phyloP scores from a whole-genome alignment of 2,113 vertebrate genomes.

The Heliornis fulica region DNA sequence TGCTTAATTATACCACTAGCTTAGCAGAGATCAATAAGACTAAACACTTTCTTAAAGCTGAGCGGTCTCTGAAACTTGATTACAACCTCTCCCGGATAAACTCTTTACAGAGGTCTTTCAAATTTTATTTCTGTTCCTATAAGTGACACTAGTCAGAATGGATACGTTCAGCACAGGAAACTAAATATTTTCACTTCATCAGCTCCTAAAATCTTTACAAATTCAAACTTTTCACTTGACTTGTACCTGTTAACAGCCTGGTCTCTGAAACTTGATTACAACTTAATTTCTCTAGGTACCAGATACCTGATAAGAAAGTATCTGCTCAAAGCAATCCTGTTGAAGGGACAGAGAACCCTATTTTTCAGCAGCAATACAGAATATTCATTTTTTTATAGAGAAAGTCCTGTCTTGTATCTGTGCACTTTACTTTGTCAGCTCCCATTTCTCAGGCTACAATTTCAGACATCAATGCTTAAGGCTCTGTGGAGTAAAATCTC shows the following conservation, averaged over 20 bases:
- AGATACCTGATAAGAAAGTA: neutral
- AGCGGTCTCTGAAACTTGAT: too few species aligned
- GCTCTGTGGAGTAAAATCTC: neutral
- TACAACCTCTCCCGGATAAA: too few species aligned
- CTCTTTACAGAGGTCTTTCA: too few species aligned
- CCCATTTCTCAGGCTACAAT: neutral
- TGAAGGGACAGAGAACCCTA: neutral
- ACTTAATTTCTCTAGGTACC: neutral
- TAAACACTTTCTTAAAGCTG: neutral
- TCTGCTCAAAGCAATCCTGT: neutral
- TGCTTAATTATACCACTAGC: neutral
- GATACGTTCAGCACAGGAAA: neutral
- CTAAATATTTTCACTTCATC: neutral
- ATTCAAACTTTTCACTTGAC: neutral
- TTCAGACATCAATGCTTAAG: neutral
- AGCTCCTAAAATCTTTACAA: neutral
- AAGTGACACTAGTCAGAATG: neutral
- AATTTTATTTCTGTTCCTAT: neutral
- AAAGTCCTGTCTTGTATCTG: neutral
- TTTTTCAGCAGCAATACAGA: neutral
- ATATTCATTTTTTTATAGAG: neutral
- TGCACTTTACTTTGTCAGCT: neutral
- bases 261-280: neutral
- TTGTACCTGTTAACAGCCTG: neutral
- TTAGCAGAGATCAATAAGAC: neutral